These are phyloP conservation scores for Ctenicera cuprea DNA, from an alignment of 2,888 invertebrate genomes.

Conservation along the genomic window DNA sequence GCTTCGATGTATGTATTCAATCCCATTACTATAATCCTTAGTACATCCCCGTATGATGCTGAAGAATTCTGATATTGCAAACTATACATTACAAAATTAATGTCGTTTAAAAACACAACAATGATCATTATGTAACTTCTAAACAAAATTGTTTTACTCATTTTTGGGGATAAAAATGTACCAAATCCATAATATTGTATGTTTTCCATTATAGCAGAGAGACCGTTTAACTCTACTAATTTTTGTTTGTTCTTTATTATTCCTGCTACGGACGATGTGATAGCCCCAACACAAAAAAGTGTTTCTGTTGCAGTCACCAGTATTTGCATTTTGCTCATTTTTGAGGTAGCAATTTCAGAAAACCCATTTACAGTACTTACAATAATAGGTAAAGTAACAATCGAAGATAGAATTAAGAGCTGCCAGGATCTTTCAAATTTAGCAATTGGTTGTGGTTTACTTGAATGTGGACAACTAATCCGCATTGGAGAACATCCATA, in stretches of 20 bases:
- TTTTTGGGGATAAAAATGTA: neutral
- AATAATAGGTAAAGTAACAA: neutral
- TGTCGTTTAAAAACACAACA: neutral
- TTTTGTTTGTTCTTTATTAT: neutral
- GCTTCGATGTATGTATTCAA: neutral
- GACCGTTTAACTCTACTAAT: constrained; percentile 1
- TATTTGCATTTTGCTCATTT: neutral
- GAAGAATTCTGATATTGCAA: neutral
- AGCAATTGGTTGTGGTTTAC: neutral
- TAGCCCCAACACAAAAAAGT: neutral
- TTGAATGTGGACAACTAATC: neutral
- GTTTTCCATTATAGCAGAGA: neutral
- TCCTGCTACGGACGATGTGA: neutral
- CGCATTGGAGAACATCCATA: neutral
- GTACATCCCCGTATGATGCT: neutral
- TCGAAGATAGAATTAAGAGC: neutral
- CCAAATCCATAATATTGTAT: neutral
- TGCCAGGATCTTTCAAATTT: neutral
- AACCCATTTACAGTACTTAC: neutral
- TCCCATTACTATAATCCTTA: neutral
- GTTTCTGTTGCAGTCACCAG: neutral
- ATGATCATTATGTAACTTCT: neutral
- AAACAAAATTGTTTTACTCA: neutral
- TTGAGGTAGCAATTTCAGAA: neutral
- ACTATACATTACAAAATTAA: neutral